A percentile compares a stretch with the other conserved stretches of the same genome.
phyloP scores from a whole-genome alignment of 2,888 invertebrate species.

The Nymphalis polychloros region DNA sequence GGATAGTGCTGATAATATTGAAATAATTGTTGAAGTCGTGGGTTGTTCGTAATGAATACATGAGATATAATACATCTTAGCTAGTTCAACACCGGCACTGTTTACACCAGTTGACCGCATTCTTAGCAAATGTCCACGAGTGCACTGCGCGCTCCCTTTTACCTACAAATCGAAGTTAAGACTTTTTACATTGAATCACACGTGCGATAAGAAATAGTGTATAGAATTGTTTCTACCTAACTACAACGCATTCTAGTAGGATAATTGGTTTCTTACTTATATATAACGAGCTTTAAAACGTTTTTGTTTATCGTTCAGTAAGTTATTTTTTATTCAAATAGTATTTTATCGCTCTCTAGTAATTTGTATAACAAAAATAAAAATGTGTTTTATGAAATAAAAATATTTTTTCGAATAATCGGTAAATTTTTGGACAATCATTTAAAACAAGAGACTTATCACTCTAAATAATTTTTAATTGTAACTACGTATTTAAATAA shows the following conservation, averaged over 20 bases:
- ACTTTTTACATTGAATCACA: conserved; percentile 10
- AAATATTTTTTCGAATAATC: too few species aligned
- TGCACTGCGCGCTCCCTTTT: conserved; percentile 41
- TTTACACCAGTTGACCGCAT: conserved; percentile 61
- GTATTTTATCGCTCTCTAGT: too few species aligned
- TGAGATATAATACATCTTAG: neutral
- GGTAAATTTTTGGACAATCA: too few species aligned
- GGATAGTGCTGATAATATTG: too few species aligned
- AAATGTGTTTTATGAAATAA: too few species aligned
- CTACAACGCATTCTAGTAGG: neutral
- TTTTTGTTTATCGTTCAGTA: too few species aligned
- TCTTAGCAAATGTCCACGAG: conserved; percentile 52
- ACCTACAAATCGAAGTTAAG: conserved; percentile 26
- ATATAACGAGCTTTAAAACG: too few species aligned
- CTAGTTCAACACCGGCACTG: conserved; percentile 25
- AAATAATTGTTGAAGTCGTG: neutral
- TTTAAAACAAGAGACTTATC: too few species aligned
- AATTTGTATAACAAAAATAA: too few species aligned
- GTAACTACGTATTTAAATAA: too few species aligned
- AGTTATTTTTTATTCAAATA: too few species aligned
- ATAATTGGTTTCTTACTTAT: neutral
- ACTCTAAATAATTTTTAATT: too few species aligned
- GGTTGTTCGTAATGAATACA: conserved; percentile 1
- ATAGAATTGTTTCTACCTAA: neutral
- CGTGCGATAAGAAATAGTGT: neutral